Percentiles rank a stretch among this genome's conserved stretches.
phyloP scores from a whole-genome alignment of 1,140 invertebrate genomes.

The Procambarus clarkii region DNA sequence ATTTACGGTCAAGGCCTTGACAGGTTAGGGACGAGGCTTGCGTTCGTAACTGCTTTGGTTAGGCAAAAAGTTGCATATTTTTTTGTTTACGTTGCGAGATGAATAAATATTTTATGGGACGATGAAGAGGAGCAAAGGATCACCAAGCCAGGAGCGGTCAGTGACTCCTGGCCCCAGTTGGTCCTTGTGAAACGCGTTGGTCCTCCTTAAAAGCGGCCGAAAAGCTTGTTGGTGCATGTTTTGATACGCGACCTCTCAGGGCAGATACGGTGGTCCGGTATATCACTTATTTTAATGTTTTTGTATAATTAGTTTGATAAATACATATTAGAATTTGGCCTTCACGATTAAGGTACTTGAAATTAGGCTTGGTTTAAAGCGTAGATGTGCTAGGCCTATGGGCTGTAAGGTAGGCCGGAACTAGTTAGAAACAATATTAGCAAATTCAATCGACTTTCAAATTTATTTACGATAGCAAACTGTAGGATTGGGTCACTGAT shows the following conservation, averaged over 20 bases:
- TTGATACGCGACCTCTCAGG: background rate
- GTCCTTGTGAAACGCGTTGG: no score
- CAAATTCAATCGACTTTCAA: background rate
- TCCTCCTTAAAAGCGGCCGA: background rate
- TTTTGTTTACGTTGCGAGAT: no score
- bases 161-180: no score
- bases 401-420: background rate
- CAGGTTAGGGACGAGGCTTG: no score
- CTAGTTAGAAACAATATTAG: background rate
- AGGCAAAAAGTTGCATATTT: no score
- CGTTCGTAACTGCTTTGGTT: no score
- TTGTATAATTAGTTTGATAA: background rate
- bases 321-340: background rate
- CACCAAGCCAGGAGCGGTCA: no score
- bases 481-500: no score
- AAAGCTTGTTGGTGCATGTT: background rate
- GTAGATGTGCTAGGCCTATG: background rate
- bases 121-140: no score
- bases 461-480: background rate
- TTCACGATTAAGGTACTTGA: background rate
- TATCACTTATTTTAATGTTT: conserved; percentile 11
- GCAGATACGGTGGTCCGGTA: background rate
- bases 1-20: no score
- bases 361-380: background rate
- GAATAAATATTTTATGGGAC: no score